These are phyloP conservation scores for Daubentonia madagascariensis DNA, from an alignment of 2,113 vertebrate species.

Conservation along the genomic window DNA sequence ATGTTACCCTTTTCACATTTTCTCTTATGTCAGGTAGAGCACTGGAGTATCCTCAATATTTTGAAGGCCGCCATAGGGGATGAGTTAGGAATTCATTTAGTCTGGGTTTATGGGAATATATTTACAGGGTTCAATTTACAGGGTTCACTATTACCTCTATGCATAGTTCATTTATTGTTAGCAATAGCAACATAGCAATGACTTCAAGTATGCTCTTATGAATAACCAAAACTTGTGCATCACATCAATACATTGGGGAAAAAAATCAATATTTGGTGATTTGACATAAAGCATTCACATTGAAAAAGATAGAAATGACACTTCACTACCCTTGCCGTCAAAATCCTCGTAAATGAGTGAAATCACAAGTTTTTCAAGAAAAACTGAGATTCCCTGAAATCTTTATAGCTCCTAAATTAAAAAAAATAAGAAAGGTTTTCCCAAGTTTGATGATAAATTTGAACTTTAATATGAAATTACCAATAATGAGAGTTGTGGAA, in stretches of 20 bases:
- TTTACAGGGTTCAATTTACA: background rate
- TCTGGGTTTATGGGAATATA: background rate
- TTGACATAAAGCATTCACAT: background rate
- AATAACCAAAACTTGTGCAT: background rate
- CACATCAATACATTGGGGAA: background rate
- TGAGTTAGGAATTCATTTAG: background rate
- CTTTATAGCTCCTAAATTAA: background rate
- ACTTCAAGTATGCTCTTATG: background rate
- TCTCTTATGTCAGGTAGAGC: background rate
- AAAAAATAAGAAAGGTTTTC: background rate
- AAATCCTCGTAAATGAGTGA: background rate
- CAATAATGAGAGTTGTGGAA: background rate
- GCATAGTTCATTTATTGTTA: background rate
- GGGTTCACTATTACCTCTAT: background rate
- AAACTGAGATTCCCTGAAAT: background rate
- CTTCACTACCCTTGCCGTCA: background rate
- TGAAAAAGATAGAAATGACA: background rate
- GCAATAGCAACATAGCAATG: background rate
- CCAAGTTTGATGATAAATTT: background rate
- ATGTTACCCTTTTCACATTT: background rate
- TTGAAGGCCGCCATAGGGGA: background rate
- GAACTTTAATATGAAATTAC: background rate
- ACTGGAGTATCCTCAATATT: background rate
- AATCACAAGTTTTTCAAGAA: background rate
- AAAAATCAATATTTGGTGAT: background rate